Conservation (phyloP, 2,113 vertebrate species). For the Xiphorhynchus elegans region DNA sequence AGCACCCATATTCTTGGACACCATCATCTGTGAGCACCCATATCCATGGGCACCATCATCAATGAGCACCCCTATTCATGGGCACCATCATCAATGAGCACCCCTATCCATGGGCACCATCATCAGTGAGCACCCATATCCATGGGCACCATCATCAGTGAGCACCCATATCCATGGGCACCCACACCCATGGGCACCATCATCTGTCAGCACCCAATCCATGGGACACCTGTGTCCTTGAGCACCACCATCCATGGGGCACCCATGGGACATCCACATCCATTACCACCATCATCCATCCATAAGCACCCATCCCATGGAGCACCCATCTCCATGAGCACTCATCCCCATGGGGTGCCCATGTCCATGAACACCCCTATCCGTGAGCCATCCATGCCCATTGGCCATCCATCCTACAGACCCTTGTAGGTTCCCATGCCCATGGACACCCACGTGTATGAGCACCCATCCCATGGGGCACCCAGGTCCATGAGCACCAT, state of each 20-base stretch:
- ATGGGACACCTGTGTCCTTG: not conserved
- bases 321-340: too few relatives aligned
- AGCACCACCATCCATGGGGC: not conserved
- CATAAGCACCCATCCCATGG: not conserved
- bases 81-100: not conserved
- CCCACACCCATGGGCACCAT: fast-evolving
- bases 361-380: not conserved
- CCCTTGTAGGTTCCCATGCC: not conserved
- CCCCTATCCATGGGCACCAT: not conserved
- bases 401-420: not conserved
- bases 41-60: not conserved
- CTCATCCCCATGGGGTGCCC: too few relatives aligned
- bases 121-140: too few relatives aligned
- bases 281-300: not conserved
- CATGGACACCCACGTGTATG: too few relatives aligned
- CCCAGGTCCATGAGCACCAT: too few relatives aligned
- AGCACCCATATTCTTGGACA: fast-evolving
- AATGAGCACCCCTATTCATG: fast-evolving
- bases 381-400: not conserved
- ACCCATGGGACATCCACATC: not conserved
- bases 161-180: not conserved
- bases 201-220: not conserved
- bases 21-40: not conserved
- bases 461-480: not conserved
- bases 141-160: too few relatives aligned